Conservation (phyloP, 1,140 invertebrate genomes). For the Aphaenogaster rudis region DNA sequence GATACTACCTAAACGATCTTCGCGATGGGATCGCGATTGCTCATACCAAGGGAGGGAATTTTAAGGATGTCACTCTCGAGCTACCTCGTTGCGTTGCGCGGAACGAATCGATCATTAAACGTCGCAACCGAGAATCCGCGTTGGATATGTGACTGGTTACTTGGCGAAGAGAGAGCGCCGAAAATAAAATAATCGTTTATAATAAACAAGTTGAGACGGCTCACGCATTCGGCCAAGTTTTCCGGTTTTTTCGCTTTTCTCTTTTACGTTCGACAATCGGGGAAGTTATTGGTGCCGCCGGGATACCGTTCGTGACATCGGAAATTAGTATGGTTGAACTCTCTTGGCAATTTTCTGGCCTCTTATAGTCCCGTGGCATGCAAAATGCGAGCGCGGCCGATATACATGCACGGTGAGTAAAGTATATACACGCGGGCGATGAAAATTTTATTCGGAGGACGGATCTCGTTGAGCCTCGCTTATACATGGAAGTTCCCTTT, state of each 20-base stretch:
- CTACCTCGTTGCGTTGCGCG: not conserved
- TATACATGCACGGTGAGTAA: not conserved
- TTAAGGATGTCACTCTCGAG: not conserved
- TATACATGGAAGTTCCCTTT: slow-evolving; percentile 42
- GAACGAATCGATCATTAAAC: slow-evolving; percentile 38
- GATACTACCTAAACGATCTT: slow-evolving; percentile 17
- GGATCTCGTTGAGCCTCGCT: slow-evolving; percentile 51
- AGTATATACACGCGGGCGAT: slow-evolving; percentile 45
- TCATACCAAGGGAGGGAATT: not conserved
- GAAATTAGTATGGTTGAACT: slow-evolving; percentile 64
- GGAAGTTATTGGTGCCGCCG: slow-evolving; percentile 27
- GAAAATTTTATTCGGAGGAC: slow-evolving; percentile 70
- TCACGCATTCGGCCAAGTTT: not conserved
- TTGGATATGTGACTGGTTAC: slow-evolving; percentile 20
- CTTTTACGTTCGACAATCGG: slow-evolving; percentile 56
- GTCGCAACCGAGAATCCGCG: slow-evolving; percentile 13
- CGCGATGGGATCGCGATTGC: not conserved
- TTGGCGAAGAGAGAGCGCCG: not conserved
- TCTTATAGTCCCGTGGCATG: slow-evolving; percentile 68
- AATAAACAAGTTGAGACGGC: not conserved
- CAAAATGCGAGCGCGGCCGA: slow-evolving; percentile 49
- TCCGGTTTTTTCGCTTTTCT: not conserved
- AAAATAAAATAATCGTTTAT: slow-evolving; percentile 12
- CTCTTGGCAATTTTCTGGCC: slow-evolving; percentile 67
- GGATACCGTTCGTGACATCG: slow-evolving; percentile 49